Evolutionary conservation across 2,113 vertebrate species (phyloP).

Genomic region (Ptilorrhoa leucosticta): DNA sequence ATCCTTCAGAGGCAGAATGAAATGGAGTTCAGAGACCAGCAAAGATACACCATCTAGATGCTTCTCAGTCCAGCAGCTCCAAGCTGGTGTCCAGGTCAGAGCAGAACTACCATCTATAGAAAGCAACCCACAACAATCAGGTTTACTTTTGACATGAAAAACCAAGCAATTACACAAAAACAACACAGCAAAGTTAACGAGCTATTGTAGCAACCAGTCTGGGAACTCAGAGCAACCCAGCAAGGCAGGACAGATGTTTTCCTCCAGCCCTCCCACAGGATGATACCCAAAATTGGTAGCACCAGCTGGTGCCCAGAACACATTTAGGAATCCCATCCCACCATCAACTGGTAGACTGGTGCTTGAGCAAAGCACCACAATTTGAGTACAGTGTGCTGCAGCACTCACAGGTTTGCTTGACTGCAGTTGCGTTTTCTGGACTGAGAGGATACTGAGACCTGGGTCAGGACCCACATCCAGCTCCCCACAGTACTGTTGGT

Average conservation of each 20-base stretch:
- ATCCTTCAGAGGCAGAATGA: background rate
- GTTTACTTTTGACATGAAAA: background rate
- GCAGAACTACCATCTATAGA: background rate
- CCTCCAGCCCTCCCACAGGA: background rate
- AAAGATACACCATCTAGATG: background rate
- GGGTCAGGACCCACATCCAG: background rate
- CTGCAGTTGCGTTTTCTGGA: background rate
- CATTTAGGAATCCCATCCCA: background rate
- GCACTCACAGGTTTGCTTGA: background rate
- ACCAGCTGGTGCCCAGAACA: background rate
- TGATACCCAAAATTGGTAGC: background rate
- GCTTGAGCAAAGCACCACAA: background rate
- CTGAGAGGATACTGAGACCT: background rate
- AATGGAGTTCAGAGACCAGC: background rate
- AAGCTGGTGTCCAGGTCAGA: background rate
- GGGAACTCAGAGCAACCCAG: background rate
- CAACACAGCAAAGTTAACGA: background rate
- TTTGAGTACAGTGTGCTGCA: background rate
- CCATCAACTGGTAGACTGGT: background rate
- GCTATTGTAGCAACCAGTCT: background rate
- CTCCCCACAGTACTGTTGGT: background rate
- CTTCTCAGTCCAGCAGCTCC: background rate
- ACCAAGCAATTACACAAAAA: background rate
- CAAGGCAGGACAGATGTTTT: background rate
- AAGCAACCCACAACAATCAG: background rate